These are phyloP conservation scores for Pantelozetes paolii DNA, from an alignment of 2,888 invertebrate species.

Conservation along the genomic window DNA sequence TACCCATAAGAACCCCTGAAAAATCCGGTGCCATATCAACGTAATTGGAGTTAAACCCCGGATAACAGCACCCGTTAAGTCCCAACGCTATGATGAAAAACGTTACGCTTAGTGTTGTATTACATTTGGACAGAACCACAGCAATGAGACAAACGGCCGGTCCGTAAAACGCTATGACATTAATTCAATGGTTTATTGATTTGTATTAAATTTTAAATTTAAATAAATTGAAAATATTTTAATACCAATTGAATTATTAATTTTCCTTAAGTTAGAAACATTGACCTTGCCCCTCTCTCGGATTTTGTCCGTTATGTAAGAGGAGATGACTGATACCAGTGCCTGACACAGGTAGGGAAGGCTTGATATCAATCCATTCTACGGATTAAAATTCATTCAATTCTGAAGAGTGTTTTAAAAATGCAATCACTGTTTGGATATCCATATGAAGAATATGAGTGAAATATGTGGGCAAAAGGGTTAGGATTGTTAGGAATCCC, in stretches of 20 bases:
- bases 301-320: conserved; percentile 44
- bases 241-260: conserved; percentile 47
- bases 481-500: conserved; percentile 81
- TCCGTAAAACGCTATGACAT: conserved; percentile 57
- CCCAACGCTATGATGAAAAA: conserved; percentile 70
- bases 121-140: conserved; percentile 59
- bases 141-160: conserved; percentile 65
- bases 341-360: conserved; percentile 49
- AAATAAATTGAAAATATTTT: conserved; percentile 45
- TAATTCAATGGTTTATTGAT: not conserved
- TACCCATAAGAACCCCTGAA: conserved; percentile 77
- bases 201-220: not conserved
- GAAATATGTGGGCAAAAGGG: conserved; percentile 74
- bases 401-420: conserved; percentile 1
- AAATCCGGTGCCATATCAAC: conserved; percentile 79
- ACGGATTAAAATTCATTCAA: conserved; percentile 34
- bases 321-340: conserved; percentile 44
- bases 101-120: conserved; percentile 69
- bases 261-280: conserved; percentile 45
- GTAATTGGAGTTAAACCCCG: conserved; percentile 62
- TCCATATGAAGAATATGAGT: conserved; percentile 76
- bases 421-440: conserved; percentile 64
- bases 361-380: conserved; percentile 57
- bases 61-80: conserved; percentile 67
- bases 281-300: conserved; percentile 55